Evolutionary conservation across 2,888 invertebrate genomes (phyloP).

Genomic region (Rhingia rostrata): DNA sequence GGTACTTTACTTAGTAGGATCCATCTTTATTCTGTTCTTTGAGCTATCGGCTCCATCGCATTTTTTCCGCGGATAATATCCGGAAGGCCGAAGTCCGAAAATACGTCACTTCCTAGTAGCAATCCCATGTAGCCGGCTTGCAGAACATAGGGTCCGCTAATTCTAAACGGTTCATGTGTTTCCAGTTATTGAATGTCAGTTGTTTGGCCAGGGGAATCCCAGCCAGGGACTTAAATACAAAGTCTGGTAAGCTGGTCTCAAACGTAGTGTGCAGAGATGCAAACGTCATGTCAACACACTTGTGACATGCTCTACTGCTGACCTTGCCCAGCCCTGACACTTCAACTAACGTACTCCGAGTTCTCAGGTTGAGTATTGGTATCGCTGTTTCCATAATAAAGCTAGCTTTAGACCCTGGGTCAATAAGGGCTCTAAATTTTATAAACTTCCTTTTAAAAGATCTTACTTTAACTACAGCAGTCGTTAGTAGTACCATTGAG

Average conservation of each 20-base stretch:
- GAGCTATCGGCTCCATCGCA: slow-evolving; percentile 6
- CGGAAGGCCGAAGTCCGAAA: slow-evolving; percentile 4
- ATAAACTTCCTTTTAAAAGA: neutral
- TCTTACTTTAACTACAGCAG: slow-evolving; percentile 6
- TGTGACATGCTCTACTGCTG: slow-evolving; percentile 11
- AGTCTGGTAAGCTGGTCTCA: neutral
- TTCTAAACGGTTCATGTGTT: slow-evolving; percentile 12
- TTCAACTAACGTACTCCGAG: slow-evolving; percentile 3
- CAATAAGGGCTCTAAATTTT: slow-evolving; percentile 2
- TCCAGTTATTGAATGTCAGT: slow-evolving; percentile 1
- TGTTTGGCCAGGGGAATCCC: slow-evolving; percentile 1
- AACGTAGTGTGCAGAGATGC: neutral
- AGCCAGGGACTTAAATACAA: slow-evolving; percentile 8
- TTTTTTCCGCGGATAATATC: slow-evolving; percentile 2
- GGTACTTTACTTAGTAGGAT: slow-evolving; percentile 14
- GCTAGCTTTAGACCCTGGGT: slow-evolving; percentile 2
- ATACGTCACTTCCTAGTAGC: slow-evolving; percentile 24
- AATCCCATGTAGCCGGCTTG: slow-evolving; percentile 7
- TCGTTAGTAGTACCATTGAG: slow-evolving; percentile 18
- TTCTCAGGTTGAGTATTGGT: neutral
- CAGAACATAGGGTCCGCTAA: slow-evolving; percentile 12
- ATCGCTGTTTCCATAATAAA: slow-evolving; percentile 1
- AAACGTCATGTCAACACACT: slow-evolving; percentile 6
- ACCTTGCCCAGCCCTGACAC: slow-evolving; percentile 14
- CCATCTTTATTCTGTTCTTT: slow-evolving; percentile 16